Percentiles rank a stretch among this genome's conserved stretches.
Conservation (phyloP, 2,113 vertebrate species). For the Limanda limanda region DNA sequence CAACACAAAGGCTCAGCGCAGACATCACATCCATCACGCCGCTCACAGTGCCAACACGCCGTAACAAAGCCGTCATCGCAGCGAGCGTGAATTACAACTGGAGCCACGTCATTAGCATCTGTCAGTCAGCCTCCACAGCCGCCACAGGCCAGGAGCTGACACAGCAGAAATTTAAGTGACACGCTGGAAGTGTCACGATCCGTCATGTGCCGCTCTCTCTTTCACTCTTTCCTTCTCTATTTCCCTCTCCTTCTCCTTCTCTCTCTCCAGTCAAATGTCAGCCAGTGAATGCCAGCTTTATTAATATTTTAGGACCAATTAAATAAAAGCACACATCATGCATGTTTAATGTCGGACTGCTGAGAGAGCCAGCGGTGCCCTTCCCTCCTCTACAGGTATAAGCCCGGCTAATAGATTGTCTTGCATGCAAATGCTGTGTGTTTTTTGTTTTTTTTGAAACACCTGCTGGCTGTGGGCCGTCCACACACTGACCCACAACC, state of each 20-base stretch:
- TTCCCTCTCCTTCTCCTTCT: background rate
- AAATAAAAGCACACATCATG: constrained; percentile 82
- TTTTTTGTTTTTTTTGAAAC: constrained; percentile 6
- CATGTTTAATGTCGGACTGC: constrained; percentile 79
- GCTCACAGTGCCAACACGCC: constrained; percentile 4
- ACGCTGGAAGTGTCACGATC: constrained; percentile 34
- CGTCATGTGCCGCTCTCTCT: constrained; percentile 21
- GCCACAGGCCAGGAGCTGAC: constrained; percentile 30
- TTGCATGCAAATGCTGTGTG: constrained; percentile 21
- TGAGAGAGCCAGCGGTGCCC: constrained; percentile 59
- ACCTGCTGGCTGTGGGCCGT: background rate
- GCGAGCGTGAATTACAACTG: constrained; percentile 9
- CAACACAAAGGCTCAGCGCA: background rate
- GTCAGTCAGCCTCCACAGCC: constrained; percentile 21
- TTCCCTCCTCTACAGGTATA: constrained; percentile 56
- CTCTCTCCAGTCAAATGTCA: constrained; percentile 77
- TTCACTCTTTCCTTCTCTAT: background rate
- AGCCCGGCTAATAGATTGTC: background rate
- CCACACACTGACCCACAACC: constrained; percentile 20
- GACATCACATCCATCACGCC: constrained; percentile 16
- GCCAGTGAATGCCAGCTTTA: constrained; percentile 70
- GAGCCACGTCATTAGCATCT: constrained; percentile 27
- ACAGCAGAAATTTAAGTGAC: constrained; percentile 34
- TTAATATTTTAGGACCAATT: constrained; percentile 85
- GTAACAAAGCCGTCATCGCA: background rate